Evolutionary conservation across 2,113 vertebrate species (phyloP).

Genomic region (Tricholaema leucomelas): DNA sequence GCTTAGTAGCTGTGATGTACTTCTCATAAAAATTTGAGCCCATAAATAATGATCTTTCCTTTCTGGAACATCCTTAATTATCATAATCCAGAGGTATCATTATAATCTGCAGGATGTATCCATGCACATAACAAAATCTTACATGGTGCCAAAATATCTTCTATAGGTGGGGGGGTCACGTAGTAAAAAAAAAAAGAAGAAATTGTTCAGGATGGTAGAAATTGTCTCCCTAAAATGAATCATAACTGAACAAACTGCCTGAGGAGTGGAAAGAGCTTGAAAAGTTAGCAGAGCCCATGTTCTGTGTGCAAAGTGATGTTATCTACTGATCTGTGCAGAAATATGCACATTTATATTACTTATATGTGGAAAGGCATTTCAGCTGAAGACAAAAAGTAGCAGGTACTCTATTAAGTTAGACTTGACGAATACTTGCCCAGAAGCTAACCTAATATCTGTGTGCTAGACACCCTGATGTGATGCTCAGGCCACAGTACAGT

Average conservation of each 20-base stretch:
- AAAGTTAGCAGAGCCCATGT: not conserved
- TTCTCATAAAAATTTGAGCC: constrained; percentile 6
- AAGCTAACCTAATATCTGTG: not conserved
- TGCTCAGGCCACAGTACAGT: not conserved
- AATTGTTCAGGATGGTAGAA: constrained; percentile 16
- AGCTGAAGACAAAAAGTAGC: not conserved
- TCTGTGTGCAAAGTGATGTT: not conserved
- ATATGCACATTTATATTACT: not conserved
- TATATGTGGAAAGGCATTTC: not conserved
- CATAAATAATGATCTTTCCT: constrained; percentile 8
- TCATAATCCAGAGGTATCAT: not conserved
- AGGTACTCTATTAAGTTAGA: not conserved
- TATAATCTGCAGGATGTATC: not conserved
- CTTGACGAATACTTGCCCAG: not conserved
- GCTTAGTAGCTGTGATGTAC: not conserved
- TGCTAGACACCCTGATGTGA: not conserved
- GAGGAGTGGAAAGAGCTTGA: not conserved
- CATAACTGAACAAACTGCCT: not conserved
- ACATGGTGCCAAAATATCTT: not conserved
- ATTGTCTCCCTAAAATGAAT: constrained; percentile 19
- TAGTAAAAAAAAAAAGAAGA: not conserved
- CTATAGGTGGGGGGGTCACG: not conserved
- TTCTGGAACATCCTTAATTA: constrained; percentile 4
- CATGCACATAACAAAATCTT: not conserved
- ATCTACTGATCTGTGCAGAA: not conserved